A percentile compares a stretch with the other conserved stretches of the same genome.
Conservation (phyloP, 2,888 invertebrate genomes). For the Horisme vitalbata region DNA sequence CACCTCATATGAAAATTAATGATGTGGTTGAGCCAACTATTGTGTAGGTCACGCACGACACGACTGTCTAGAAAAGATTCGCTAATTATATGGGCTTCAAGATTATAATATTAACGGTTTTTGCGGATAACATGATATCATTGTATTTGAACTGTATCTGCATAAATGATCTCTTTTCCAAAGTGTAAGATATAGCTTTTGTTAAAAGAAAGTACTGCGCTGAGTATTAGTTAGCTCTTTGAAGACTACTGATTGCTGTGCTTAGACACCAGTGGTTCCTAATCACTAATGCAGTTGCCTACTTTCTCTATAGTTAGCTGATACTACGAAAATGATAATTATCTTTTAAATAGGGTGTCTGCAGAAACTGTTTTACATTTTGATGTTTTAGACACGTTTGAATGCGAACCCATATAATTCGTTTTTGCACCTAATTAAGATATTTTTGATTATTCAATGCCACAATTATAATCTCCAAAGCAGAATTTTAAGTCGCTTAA, state of each 20-base stretch:
- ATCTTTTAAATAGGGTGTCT: neutral
- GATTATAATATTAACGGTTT: neutral
- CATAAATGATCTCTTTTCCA: too few relatives aligned
- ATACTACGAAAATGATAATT: conserved; percentile 31
- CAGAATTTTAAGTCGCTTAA: too few relatives aligned
- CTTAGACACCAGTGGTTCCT: conserved; percentile 40
- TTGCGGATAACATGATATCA: neutral
- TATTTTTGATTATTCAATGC: too few relatives aligned
- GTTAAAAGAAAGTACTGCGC: neutral
- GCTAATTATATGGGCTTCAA: conserved; percentile 6
- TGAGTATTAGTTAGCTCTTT: neutral
- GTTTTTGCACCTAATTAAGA: too few relatives aligned
- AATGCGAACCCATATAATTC: too few relatives aligned
- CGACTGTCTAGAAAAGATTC: conserved; percentile 28
- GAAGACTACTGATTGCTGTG: conserved; percentile 9
- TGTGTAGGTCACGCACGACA: conserved; percentile 21
- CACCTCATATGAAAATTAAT: conserved; percentile 8
- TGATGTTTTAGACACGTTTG: too few relatives aligned
- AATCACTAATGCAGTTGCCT: conserved; percentile 49
- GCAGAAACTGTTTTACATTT: neutral
- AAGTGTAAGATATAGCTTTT: too few relatives aligned
- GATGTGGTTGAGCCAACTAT: conserved; percentile 5
- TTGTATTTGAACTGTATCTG: too few relatives aligned
- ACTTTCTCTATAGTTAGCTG: conserved; percentile 51
- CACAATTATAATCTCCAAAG: too few relatives aligned